Conservation (phyloP, 2,888 invertebrate species). For the Thumatha senex region DNA sequence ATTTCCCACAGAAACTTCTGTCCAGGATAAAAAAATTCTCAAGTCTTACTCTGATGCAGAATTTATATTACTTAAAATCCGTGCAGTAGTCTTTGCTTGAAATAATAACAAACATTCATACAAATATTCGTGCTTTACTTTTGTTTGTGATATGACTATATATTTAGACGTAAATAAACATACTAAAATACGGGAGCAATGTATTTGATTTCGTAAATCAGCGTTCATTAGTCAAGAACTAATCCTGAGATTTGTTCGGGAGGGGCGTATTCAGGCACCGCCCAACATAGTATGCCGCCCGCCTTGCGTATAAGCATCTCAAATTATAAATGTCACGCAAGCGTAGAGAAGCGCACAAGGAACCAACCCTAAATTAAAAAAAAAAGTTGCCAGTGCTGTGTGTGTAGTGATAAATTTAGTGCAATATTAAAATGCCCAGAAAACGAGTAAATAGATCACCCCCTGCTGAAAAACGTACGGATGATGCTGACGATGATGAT, state of each 20-base stretch:
- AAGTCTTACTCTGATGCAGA: no score
- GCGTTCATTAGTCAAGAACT: conserved; percentile 54
- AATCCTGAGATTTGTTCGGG: conserved; percentile 58
- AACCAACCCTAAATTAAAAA: conserved; percentile 35
- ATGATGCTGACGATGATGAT: conserved; percentile 72
- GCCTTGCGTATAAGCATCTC: conserved; percentile 64
- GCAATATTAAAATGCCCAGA: conserved; percentile 66
- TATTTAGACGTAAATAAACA: conserved; percentile 17
- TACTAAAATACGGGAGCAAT: conserved; percentile 22
- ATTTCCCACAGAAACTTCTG: no score
- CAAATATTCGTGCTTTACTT: no score
- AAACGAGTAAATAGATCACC: conserved; percentile 67
- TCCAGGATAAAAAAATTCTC: no score
- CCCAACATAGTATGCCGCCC: conserved; percentile 68
- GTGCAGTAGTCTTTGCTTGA: no score
- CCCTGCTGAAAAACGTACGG: conserved; percentile 59
- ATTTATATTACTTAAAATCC: no score
- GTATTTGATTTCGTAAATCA: conserved; percentile 38
- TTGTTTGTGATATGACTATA: no score
- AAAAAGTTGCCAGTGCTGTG: conserved; percentile 38
- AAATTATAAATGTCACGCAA: conserved; percentile 58
- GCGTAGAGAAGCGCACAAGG: conserved; percentile 39
- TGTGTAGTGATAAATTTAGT: conserved; percentile 36
- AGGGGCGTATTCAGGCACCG: conserved; percentile 69
- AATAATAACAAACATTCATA: no score